Percentiles rank a stretch among this genome's conserved stretches.
These are phyloP conservation scores for Montipora sp. DNA, from an alignment of 64 coral and sea anemone genomes.

Conservation along the genomic window DNA sequence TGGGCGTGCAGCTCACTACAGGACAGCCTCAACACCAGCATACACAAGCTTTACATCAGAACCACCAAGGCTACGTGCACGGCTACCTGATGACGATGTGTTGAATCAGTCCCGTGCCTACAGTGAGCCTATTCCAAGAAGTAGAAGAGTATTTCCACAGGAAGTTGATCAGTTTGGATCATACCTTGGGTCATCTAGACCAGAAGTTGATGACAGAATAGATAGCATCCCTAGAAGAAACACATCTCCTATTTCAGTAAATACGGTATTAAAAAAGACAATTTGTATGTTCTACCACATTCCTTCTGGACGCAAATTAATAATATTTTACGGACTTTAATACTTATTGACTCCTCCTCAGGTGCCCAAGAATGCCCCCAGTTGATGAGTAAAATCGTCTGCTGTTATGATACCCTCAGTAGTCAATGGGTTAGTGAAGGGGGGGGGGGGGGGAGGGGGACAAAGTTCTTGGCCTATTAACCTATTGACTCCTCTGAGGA, in stretches of 20 bases:
- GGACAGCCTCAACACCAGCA: constrained; percentile 77
- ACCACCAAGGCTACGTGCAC: constrained; percentile 64
- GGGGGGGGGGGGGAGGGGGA: too few relatives aligned
- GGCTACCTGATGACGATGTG: constrained; percentile 52
- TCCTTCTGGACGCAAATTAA: too few relatives aligned
- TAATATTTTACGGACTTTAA: too few relatives aligned
- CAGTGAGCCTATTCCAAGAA: constrained; percentile 84
- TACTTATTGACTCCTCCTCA: too few relatives aligned
- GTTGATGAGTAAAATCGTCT: too few relatives aligned
- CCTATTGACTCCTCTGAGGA: too few relatives aligned
- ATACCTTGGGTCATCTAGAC: constrained; percentile 51
- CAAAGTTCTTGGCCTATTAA: too few relatives aligned
- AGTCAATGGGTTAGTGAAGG: too few relatives aligned
- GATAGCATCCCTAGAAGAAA: constrained; percentile 53
- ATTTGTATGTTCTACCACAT: not conserved
- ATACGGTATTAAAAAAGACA: not conserved
- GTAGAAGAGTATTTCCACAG: constrained; percentile 63
- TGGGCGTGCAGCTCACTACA: constrained; percentile 41
- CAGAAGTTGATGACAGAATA: constrained; percentile 85
- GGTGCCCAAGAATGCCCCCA: too few relatives aligned
- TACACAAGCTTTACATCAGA: constrained; percentile 71
- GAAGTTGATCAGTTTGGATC: constrained; percentile 49
- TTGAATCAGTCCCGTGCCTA: constrained; percentile 84
- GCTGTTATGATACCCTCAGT: too few relatives aligned
- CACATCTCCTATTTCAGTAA: constrained; percentile 70